Evolutionary conservation across 92 coral and sea anemone genomes (phyloP).

Genomic region (Parazoanthus swiftii): DNA sequence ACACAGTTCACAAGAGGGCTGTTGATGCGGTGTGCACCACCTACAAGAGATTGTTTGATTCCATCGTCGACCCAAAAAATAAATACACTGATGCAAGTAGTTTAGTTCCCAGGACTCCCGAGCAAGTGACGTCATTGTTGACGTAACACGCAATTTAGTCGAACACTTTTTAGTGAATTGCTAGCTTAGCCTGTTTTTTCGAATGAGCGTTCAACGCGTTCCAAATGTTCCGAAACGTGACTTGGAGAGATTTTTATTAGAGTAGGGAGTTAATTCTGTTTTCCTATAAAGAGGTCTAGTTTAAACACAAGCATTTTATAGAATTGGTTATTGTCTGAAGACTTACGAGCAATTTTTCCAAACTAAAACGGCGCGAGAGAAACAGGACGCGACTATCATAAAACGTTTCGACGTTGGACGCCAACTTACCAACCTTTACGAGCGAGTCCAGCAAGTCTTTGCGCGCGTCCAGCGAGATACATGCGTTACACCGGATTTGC

Average conservation of each 20-base stretch:
- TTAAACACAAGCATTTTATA: too few species aligned
- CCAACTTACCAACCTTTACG: too few species aligned
- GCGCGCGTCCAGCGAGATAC: too few species aligned
- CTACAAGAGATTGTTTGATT: conserved; percentile 75
- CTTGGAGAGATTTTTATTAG: background rate
- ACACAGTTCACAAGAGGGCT: conserved; percentile 95
- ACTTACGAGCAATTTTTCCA: too few species aligned
- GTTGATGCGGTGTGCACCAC: conserved; percentile 92
- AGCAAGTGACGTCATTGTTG: conserved; percentile 90
- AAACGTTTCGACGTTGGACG: too few species aligned
- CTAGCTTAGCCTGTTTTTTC: background rate
- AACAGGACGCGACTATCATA: too few species aligned
- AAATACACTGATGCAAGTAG: conserved; percentile 80
- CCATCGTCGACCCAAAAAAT: conserved; percentile 77
- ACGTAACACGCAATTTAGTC: conserved; percentile 48
- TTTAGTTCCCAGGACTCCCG: conserved; percentile 87
- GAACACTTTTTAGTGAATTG: background rate
- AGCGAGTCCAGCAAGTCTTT: too few species aligned
- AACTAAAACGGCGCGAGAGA: too few species aligned
- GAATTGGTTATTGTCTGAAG: too few species aligned
- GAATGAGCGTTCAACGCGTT: background rate
- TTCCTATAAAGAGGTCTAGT: too few species aligned
- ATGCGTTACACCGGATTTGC: too few species aligned
- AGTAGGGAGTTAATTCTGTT: background rate
- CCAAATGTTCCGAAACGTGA: background rate